Evolutionary conservation across 2,113 vertebrate genomes (phyloP).

Genomic region (Coreoperca whiteheadi): DNA sequence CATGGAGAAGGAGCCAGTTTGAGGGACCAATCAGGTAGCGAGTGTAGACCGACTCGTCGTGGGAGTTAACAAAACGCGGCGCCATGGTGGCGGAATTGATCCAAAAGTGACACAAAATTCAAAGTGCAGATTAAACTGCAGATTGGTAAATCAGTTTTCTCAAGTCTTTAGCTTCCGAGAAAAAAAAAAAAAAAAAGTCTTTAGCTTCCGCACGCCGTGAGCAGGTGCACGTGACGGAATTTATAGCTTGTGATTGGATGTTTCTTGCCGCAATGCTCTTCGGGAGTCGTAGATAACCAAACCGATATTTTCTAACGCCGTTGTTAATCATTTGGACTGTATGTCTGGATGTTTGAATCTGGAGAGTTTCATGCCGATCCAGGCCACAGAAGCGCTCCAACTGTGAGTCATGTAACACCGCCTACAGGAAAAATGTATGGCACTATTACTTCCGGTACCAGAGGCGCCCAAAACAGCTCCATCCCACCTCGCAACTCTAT

Average conservation of each 20-base stretch:
- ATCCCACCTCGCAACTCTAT: slow-evolving; percentile 46
- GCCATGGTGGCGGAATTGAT: neutral
- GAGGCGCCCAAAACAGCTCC: neutral
- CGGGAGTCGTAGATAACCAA: slow-evolving; percentile 1
- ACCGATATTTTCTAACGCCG: neutral
- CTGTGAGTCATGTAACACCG: neutral
- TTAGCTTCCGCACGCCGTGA: neutral
- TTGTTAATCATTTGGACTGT: neutral
- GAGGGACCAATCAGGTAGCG: neutral
- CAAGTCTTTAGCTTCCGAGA: neutral
- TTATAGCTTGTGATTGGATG: neutral
- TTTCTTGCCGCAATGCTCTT: neutral
- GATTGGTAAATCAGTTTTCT: neutral
- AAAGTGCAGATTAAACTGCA: neutral
- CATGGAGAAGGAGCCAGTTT: neutral
- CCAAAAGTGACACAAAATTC: neutral
- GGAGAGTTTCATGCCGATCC: neutral
- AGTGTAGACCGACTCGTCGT: neutral
- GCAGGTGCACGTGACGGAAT: neutral
- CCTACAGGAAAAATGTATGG: neutral
- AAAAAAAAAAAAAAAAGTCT: too few species aligned
- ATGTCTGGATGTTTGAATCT: neutral
- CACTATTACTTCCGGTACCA: slow-evolving; percentile 17
- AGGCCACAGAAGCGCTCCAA: neutral
- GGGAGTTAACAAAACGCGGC: too few species aligned